These are phyloP conservation scores for Lacerta agilis DNA, from an alignment of 2,797 vertebrate species.

Conservation along the genomic window DNA sequence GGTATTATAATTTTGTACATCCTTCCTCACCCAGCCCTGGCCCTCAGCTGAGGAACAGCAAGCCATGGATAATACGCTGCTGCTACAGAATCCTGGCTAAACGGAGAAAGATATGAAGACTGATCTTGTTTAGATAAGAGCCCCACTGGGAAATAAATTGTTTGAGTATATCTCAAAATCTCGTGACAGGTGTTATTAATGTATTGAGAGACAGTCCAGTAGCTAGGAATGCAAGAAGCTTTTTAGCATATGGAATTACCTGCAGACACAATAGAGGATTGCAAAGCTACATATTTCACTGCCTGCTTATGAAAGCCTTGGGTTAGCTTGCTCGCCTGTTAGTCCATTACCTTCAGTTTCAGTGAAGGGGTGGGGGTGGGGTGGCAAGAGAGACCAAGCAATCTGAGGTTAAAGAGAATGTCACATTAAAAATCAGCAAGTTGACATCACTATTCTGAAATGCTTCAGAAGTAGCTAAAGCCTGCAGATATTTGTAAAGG, in stretches of 20 bases:
- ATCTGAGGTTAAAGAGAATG: slow-evolving; percentile 47
- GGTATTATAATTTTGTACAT: rapidly evolving
- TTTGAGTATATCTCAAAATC: slow-evolving; percentile 47
- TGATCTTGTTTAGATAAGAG: slow-evolving; percentile 72
- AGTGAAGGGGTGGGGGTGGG: not conserved
- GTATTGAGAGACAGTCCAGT: slow-evolving; percentile 28
- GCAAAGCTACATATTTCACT: not conserved
- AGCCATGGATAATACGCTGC: slow-evolving; percentile 41
- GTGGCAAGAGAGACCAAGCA: not conserved
- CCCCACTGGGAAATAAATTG: slow-evolving; percentile 58
- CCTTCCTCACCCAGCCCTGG: not conserved
- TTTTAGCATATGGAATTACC: slow-evolving; percentile 58
- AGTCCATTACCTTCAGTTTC: slow-evolving; percentile 10
- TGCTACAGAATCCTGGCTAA: slow-evolving; percentile 38
- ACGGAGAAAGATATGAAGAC: slow-evolving; percentile 61
- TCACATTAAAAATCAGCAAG: slow-evolving; percentile 28
- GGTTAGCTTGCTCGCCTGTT: not conserved
- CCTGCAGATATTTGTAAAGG: slow-evolving; percentile 26
- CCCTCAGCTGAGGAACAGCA: slow-evolving; percentile 35
- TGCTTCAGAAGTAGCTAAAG: slow-evolving; percentile 26
- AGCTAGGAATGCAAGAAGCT: slow-evolving; percentile 35
- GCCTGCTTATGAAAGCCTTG: slow-evolving; percentile 25
- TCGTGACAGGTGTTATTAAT: slow-evolving; percentile 60
- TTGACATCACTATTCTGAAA: slow-evolving; percentile 6
- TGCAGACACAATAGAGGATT: slow-evolving; percentile 19